Base-by-base conservation (phyloP, 2,888 invertebrate genomes). In the Prosopocoilus inquinatus region DNA sequence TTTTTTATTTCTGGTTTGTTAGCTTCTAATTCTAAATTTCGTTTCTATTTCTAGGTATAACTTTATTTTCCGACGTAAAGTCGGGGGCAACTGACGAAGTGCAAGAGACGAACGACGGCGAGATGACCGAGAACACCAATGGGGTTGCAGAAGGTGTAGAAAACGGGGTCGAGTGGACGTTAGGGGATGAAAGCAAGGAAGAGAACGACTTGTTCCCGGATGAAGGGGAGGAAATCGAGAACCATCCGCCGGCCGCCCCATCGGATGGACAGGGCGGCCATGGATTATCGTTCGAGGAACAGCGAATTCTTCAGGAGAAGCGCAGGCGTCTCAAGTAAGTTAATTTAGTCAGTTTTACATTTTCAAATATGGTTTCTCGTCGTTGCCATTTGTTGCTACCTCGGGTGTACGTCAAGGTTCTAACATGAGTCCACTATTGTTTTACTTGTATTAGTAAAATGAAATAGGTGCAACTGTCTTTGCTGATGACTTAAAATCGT, bases 161-260 rank as follows among this genome's bases (percentile, higher is more conserved):
- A 36, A 68, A 65, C 44, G 66, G 65, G 8, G 65, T 73, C 39
- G 68, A 69, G 8, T 69, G 71, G 67, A 70, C 68, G 11, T 59
- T 71, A 4, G 71, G 69, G 9, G 75, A 75, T 52, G 73, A 71
- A 48, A 68, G 67, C 32, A 63, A 65, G 13, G 77, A 77, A 62
- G 70, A 71, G 12, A 71, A 74, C 50, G 84, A 84, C 57, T 77
- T 73, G 11, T 84, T 84, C 69, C 82, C 81, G 9, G 79, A 64
- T 50, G 67, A 67, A 53, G 70, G 67, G n/a, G 69, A 64, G 47
- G 67, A 67, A 53, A 70, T 67, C n/a, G 69, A 65, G 47, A 65
- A 65, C 57, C 61, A 64, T 13, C 75, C 74, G 3, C 74, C 76
- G n/a, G 67, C 70, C 2, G 67, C 75, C 9, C 69, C 79, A 66